These are phyloP conservation scores for Alces alces DNA, from an alignment of 2,113 vertebrate species.

Conservation along the genomic window DNA sequence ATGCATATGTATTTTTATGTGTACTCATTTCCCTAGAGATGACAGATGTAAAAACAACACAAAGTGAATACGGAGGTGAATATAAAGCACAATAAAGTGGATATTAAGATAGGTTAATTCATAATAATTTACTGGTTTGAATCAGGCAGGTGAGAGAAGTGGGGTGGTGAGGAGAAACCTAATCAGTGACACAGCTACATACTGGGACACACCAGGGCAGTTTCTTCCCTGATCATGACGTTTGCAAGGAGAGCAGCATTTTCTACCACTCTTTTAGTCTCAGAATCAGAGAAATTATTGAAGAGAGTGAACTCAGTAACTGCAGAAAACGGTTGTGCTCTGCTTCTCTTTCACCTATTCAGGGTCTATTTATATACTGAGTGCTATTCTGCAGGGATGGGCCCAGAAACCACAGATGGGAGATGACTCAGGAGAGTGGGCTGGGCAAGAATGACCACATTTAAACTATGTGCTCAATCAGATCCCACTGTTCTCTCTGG, in stretches of 20 bases:
- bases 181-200: no score
- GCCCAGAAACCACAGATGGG: not conserved
- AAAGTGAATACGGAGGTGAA: not conserved
- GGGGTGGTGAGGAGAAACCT: not conserved
- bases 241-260: not conserved
- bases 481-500: not conserved
- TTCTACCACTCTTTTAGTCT: not conserved
- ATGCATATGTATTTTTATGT: not conserved
- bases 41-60: not conserved
- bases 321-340: not conserved
- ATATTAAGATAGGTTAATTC: not conserved
- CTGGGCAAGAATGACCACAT: not conserved
- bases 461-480: not conserved
- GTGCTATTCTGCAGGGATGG: not conserved
- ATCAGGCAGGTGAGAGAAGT: not conserved
- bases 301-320: not conserved
- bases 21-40: not conserved
- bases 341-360: not conserved
- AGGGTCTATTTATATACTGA: not conserved
- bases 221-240: not conserved
- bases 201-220: not conserved
- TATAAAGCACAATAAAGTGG: not conserved
- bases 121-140: not conserved
- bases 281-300: not conserved
- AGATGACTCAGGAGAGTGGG: conserved; percentile 15